Base-by-base conservation (phyloP, 1,140 invertebrate species). In the Vollenhovia emeryi region DNA sequence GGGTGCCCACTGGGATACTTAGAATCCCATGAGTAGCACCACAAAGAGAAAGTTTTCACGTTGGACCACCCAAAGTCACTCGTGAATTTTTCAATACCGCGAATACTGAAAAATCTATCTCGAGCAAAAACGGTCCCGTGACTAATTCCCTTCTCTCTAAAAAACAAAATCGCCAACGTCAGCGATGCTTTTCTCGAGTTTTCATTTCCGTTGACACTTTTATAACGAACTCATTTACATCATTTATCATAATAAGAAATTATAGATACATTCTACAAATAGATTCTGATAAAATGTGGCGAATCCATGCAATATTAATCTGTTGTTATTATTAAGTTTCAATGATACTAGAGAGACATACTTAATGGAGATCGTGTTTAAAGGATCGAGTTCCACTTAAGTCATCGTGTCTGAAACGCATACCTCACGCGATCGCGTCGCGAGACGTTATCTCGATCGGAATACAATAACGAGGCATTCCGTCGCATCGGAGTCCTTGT, bases 31-130 rank as follows among this genome's bases (percentile, higher is more conserved):
- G 82, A 86, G 27, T 33, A 79, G 71, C 55, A 52, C n/a, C 40
- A 21, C 52, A n/a, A n/a, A 59, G 52, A 52, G 36, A 52, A 50
- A 62, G 50, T 76, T 76, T 75, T 40, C 59, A 27, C 50, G 6
- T 1, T 2, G 45, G 90, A 89, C 90, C 90, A 91, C 86, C 89
- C 85, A 87, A 68, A 55, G 36, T 75, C 40, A 7, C 27, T 40
- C 1, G 24, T 33, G 13, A 45, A 40, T 68, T 68, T 79, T 30
- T 33, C 30, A 33, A 40, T 13, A 24, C 0, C 21, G 9, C 48
- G 13, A 36, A 15, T 27, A n/a, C n/a, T 1, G 40, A 27, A 45
- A 66, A 40, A n/a, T 33, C 27, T 3, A 1, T 36, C 13, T 15
- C 40, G 18, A 24, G 33, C 2, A 15, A 36, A 40, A 18, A 6